These are phyloP conservation scores for Cotesia congregata DNA, from an alignment of 2,888 invertebrate species.

Conservation along the genomic window DNA sequence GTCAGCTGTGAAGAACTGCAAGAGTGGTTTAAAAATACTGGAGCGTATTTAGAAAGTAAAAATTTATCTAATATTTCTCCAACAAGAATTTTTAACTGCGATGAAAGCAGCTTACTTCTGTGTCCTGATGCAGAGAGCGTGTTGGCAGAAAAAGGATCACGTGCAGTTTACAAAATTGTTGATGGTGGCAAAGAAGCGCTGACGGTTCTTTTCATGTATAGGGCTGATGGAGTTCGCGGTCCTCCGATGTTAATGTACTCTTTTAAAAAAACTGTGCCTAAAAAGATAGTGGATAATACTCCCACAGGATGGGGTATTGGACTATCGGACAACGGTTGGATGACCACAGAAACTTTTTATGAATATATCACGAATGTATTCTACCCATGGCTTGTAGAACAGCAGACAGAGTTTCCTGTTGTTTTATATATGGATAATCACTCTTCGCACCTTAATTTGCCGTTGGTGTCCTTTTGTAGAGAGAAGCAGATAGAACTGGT, in stretches of 20 bases:
- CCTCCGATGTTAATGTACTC: conserved; percentile 42
- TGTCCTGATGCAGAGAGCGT: conserved; percentile 35
- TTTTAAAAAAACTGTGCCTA: conserved; percentile 36
- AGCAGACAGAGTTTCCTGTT: conserved; percentile 19
- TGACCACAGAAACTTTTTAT: conserved; percentile 37
- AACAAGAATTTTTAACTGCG: conserved; percentile 1
- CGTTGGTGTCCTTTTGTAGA: conserved; percentile 19
- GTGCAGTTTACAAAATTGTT: not conserved
- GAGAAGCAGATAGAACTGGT: conserved; percentile 26
- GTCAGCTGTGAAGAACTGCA: conserved; percentile 23
- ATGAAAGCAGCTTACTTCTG: conserved; percentile 4
- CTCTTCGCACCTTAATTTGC: conserved; percentile 18
- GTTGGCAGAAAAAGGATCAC: conserved; percentile 21
- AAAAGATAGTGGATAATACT: conserved; percentile 26
- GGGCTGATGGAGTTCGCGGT: conserved; percentile 31
- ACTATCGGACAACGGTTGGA: conserved; percentile 36
- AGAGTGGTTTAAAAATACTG: conserved; percentile 17
- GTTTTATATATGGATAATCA: conserved; percentile 31
- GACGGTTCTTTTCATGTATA: conserved; percentile 34
- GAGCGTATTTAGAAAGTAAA: conserved; percentile 11
- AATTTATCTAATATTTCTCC: conserved; percentile 5
- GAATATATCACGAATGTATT: conserved; percentile 36
- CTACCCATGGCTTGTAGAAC: conserved; percentile 17
- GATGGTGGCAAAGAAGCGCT: conserved; percentile 5
- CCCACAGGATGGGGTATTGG: conserved; percentile 35